Conservation (phyloP, 2,797 vertebrate genomes). For the Loris lydekkerianus region DNA sequence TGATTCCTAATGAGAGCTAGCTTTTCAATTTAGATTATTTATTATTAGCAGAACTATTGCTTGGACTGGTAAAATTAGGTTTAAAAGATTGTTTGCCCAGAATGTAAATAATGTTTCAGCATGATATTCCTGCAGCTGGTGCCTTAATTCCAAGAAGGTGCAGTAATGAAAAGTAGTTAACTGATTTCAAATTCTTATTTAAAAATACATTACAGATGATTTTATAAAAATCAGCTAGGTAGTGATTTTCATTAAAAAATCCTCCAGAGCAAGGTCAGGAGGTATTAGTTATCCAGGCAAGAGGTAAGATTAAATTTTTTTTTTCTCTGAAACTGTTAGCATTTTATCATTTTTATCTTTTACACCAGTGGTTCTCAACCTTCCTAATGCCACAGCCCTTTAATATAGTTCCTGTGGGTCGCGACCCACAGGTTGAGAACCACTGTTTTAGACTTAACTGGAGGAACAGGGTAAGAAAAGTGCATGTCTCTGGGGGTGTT, state of each 20-base stretch:
- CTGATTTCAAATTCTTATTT: neutral
- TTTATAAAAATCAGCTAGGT: neutral
- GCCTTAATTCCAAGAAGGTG: neutral
- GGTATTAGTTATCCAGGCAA: neutral
- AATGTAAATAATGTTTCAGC: neutral
- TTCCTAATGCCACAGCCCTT: no score
- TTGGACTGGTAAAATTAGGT: neutral
- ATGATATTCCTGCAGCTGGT: neutral
- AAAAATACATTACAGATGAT: neutral
- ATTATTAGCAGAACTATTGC: neutral
- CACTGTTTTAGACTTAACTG: neutral
- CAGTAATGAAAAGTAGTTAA: neutral
- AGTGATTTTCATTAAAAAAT: no score
- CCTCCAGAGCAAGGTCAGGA: no score
- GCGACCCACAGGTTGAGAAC: no score
- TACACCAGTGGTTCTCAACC: no score
- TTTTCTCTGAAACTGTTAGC: slow-evolving; percentile 34
- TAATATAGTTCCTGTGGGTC: no score
- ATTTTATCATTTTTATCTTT: slow-evolving; percentile 41
- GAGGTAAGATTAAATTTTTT: neutral
- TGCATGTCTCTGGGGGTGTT: neutral
- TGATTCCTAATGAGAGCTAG: neutral
- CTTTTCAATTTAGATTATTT: slow-evolving; percentile 5
- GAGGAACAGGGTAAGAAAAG: slow-evolving; percentile 4
- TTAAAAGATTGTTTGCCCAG: neutral